A percentile compares a stretch with the other conserved stretches of the same genome.
Conservation (phyloP, 1,140 invertebrate species). For the Zaprionus lachaisei region DNA sequence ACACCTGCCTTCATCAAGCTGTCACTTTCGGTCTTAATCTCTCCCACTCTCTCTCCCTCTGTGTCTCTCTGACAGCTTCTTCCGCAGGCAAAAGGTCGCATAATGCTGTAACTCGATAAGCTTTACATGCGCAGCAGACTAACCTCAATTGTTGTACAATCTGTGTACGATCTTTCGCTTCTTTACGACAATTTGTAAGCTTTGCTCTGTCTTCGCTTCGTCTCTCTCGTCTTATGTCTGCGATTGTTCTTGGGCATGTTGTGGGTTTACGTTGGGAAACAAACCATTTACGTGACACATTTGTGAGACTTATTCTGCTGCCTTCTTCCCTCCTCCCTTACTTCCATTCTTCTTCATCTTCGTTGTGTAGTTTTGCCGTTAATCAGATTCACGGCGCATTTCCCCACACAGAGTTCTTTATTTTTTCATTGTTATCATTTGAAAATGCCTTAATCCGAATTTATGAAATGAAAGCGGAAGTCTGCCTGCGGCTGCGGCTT, state of each 20-base stretch:
- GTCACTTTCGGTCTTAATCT: slow-evolving; percentile 13
- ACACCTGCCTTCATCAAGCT: slow-evolving; percentile 5
- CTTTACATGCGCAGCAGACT: slow-evolving; percentile 20
- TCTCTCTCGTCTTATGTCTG: slow-evolving; percentile 5
- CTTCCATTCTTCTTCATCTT: slow-evolving; percentile 29
- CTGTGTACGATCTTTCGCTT: slow-evolving; percentile 11
- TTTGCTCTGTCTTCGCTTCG: slow-evolving; percentile 10
- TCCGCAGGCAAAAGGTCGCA: slow-evolving; percentile 28
- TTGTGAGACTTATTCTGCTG: slow-evolving; percentile 39
- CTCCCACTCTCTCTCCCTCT: not conserved
- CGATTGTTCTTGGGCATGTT: slow-evolving; percentile 50
- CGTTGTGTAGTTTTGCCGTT: slow-evolving; percentile 59
- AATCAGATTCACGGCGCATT: slow-evolving; percentile 79
- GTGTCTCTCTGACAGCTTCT: slow-evolving; percentile 12
- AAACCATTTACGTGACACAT: slow-evolving; percentile 76
- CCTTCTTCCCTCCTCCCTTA: not conserved
- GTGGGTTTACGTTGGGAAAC: slow-evolving; percentile 52
- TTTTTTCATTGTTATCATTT: slow-evolving; percentile 77
- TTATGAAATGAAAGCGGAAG: slow-evolving; percentile 82
- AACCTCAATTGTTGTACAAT: slow-evolving; percentile 41
- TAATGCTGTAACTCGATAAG: slow-evolving; percentile 31
- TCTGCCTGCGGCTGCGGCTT: slow-evolving; percentile 62
- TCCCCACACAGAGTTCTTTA: slow-evolving; percentile 58
- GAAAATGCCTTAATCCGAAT: slow-evolving; percentile 83
- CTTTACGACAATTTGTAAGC: slow-evolving; percentile 38